Evolutionary conservation across 2,888 invertebrate genomes (phyloP), one percentile per base, ranked within the genome.

Genomic region (Drosophila mettleri): DNA sequence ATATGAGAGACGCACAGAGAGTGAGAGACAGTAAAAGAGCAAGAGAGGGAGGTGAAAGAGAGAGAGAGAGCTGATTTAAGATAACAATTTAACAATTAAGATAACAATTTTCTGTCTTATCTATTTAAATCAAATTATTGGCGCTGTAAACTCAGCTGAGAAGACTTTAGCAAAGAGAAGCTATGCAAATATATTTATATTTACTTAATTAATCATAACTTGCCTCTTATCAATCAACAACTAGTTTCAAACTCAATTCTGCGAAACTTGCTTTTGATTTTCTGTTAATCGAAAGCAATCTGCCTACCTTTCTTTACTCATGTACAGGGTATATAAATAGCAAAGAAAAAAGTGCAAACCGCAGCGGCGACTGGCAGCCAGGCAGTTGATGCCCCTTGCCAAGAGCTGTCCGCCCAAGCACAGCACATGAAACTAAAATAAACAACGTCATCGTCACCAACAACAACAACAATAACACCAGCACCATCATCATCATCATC

Each of bases 361-460:
- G 80, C 74, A 80, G 46, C 33, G 46, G 57, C 34, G 38, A 43
- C 22, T 27, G 9, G 34, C 29, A 29, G 45, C 14, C 45, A 55
- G 65, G 45, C 51, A 63, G 60, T 51, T 55, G 57, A 38, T 53
- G 58, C 36, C 53, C 41, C 55, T 54, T 61, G 73, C 60, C 66
- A 61, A 58, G 81, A 64, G 78, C 76, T 86, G 83, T 83, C 76
- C 83, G 78, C 78, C 80, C 80, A 70, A 78, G 78, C 78, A 72
- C 68, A 70, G 82, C 81, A 81, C 65, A 76, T 77, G 83, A 80
- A 69, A 79, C 80, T 65, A 80, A 86, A 88, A 88, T 86, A 88
- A 84, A 68, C 76, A 74, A 39, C 62, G 62, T 63, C 76, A 70
- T 74, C 74, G 68, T 53, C 68, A 53, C n/a, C 68, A 41, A 16